Percentiles rank a stretch among this genome's conserved stretches.
Conservation (phyloP, 2,888 invertebrate genomes). For the Molanna angustata region DNA sequence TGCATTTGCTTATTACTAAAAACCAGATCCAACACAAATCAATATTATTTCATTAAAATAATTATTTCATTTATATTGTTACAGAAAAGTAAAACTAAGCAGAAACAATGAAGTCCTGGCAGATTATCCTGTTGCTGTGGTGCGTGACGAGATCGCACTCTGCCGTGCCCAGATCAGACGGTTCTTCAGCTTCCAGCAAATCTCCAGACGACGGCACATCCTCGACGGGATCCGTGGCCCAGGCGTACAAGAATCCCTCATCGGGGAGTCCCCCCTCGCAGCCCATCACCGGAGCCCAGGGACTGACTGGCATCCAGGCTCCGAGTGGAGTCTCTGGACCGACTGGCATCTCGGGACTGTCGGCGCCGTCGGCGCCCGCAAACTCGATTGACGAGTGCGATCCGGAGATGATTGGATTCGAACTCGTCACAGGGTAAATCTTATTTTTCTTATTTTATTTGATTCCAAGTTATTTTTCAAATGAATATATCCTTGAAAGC, state of each 20-base stretch:
- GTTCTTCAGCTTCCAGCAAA: slow-evolving; percentile 21
- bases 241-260: slow-evolving; percentile 51
- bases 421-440: slow-evolving; percentile 79
- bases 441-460: neutral
- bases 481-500: no score
- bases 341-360: slow-evolving; percentile 51
- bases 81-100: slow-evolving; percentile 7
- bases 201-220: slow-evolving; percentile 41
- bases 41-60: neutral
- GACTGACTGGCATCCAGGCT: slow-evolving; percentile 40
- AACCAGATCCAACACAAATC: neutral
- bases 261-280: slow-evolving; percentile 50
- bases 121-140: slow-evolving; percentile 9
- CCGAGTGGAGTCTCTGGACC: slow-evolving; percentile 36
- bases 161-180: slow-evolving; percentile 21
- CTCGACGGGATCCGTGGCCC: slow-evolving; percentile 51
- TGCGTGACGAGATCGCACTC: slow-evolving; percentile 10
- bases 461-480: no score
- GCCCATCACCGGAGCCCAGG: slow-evolving; percentile 44
- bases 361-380: slow-evolving; percentile 55
- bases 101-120: slow-evolving; percentile 17
- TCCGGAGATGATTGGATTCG: slow-evolving; percentile 86
- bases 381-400: slow-evolving; percentile 74
- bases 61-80: slow-evolving; percentile 5
- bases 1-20: neutral